Evolutionary conservation across 2,113 vertebrate species (phyloP), one percentile per base, ranked within the genome.

Genomic region (Sterna hirundo): DNA sequence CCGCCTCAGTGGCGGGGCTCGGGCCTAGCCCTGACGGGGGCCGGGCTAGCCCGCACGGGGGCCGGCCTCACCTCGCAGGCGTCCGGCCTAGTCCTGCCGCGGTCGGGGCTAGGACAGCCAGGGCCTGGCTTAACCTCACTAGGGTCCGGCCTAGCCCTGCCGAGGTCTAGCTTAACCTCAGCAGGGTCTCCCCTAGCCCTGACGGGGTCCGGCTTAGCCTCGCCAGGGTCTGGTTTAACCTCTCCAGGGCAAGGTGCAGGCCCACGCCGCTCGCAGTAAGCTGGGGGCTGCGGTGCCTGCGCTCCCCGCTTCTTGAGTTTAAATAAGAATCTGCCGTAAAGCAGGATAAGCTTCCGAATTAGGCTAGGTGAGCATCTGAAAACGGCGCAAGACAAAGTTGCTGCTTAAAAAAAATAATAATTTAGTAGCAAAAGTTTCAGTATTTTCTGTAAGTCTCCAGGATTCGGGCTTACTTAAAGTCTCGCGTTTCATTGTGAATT

Each of bases 191-290:
- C 9, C 13, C 38, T 64, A 13, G 38, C 58, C 10, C 6, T 18
- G 6, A 29, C 15, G 2, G 16, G 80, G 11, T 8, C 20, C 4
- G 58, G 27, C 3, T n/a, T n/a, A 58, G 4, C 54, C 38, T 3
- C 13, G 8, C 32, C 21, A 4, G 20, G 27, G 44, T 8, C 57
- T 4, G 36, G 11, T 14, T 15, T 20, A 36, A 8, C n/a, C 36
- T 29, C 10, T 0, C 16, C 42, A 23, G 22, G 46, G 61, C n/a
- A 19, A 30, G 34, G 29, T 5, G 6, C 2, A 3, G 21, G 42
- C 13, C 18, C 1, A 4, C 9, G 9, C 29, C 9, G 7, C 62
- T 51, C 2, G 17, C 44, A 3, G 6, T 5, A 18, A 18, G 10
- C 54, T 23, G 38, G 13, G 14, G 17, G 27, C 52, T 49, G 69